These are phyloP conservation scores for Ammospiza nelsoni DNA, from an alignment of 2,113 vertebrate species.

Conservation along the genomic window DNA sequence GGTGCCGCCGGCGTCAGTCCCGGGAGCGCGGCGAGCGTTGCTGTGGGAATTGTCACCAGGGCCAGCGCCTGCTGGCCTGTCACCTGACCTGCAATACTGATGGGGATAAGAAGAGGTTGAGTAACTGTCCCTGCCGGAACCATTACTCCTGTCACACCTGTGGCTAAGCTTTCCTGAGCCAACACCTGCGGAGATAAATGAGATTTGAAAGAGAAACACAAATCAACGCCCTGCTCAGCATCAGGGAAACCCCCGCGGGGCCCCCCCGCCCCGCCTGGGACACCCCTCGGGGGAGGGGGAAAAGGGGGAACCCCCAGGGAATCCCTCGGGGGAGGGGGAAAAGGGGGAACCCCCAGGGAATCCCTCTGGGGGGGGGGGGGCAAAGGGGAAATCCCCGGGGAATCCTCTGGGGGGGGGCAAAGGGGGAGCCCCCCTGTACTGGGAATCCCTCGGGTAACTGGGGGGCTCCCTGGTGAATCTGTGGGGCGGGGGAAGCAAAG, in stretches of 20 bases:
- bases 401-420: background rate
- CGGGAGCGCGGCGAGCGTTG: constrained; percentile 89
- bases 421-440: background rate
- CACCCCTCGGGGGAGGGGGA: background rate
- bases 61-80: constrained; percentile 92
- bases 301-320: background rate
- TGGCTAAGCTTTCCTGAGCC: constrained; percentile 95
- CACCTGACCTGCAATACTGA: constrained; percentile 93
- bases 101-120: constrained; percentile 95
- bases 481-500: background rate
- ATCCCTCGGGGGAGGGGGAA: background rate
- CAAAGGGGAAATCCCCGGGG: background rate
- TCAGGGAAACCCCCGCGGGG: background rate
- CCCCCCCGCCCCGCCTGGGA: background rate
- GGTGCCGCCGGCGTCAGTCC: constrained; percentile 85
- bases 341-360: too few relatives aligned
- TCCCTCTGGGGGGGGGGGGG: too few relatives aligned
- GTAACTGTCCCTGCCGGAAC: constrained; percentile 91
- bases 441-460: background rate
- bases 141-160: constrained; percentile 97
- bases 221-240: constrained; percentile 76
- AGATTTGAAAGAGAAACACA: constrained; percentile 81
- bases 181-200: constrained; percentile 88
- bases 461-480: background rate
- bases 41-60: constrained; percentile 92